Percentiles rank a stretch among this genome's conserved stretches.
Evolutionary conservation across 2,888 invertebrate species (phyloP).

Genomic region (Protonemura montana): DNA sequence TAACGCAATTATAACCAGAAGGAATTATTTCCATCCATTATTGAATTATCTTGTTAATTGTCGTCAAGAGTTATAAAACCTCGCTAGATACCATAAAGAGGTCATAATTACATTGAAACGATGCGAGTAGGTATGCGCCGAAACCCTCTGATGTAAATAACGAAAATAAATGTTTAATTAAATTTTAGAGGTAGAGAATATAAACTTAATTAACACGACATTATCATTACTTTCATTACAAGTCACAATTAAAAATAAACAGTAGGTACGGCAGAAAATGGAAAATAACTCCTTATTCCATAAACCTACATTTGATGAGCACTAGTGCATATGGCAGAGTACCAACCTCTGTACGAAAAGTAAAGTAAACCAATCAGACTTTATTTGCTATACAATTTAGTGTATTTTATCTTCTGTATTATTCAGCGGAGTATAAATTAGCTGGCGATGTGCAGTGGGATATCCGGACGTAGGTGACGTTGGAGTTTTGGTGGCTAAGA

Average conservation of each 20-base stretch:
- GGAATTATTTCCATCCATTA: conserved; percentile 12
- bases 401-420: background rate
- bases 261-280: background rate
- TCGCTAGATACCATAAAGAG: background rate
- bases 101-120: background rate
- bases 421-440: background rate
- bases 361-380: too few relatives aligned
- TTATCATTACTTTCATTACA: conserved; percentile 2
- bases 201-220: conserved; percentile 9
- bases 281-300: background rate
- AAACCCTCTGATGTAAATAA: background rate
- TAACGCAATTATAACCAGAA: background rate
- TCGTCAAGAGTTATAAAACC: conserved; percentile 9
- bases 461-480: background rate
- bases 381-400: background rate
- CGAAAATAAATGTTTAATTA: conserved; percentile 1
- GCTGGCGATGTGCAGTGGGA: background rate
- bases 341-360: too few relatives aligned
- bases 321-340: too few relatives aligned
- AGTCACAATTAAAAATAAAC: background rate
- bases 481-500: too few relatives aligned
- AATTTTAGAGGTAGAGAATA: background rate
- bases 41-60: conserved; percentile 1
- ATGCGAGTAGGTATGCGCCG: background rate
- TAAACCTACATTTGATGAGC: too few relatives aligned